phyloP scores from a whole-genome alignment of 2,888 invertebrate species.

The Watsonalla cultraria region DNA sequence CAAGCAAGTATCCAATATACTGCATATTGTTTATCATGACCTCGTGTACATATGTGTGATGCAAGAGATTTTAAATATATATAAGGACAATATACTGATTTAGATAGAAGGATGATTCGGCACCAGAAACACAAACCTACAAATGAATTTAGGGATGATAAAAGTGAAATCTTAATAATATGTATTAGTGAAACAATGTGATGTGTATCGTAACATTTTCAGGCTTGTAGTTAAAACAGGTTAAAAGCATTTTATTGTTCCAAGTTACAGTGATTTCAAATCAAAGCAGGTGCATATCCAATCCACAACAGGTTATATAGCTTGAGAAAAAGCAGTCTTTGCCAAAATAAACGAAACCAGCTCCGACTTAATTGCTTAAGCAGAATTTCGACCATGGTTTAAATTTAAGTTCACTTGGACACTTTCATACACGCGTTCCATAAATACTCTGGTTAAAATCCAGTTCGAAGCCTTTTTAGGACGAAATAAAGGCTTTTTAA shows the following conservation, averaged over 20 bases:
- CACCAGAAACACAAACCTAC: too few relatives aligned
- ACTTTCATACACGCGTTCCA: neutral
- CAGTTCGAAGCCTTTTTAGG: neutral
- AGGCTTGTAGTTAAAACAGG: too few relatives aligned
- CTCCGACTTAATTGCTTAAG: constrained; percentile 24
- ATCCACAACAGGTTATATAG: neutral
- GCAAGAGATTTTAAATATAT: too few relatives aligned
- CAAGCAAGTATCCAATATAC: too few relatives aligned
- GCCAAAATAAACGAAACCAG: constrained; percentile 13
- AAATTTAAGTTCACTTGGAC: neutral
- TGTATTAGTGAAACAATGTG: too few relatives aligned
- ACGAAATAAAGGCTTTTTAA: neutral
- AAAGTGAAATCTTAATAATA: too few relatives aligned
- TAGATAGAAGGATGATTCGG: too few relatives aligned
- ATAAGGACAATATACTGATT: too few relatives aligned
- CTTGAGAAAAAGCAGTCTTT: neutral
- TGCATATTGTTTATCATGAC: too few relatives aligned
- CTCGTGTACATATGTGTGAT: too few relatives aligned
- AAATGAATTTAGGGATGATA: too few relatives aligned
- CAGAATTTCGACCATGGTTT: constrained; percentile 20
- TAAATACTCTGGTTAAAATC: neutral
- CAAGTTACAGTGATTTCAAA: neutral
- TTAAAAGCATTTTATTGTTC: neutral
- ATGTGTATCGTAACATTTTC: too few relatives aligned
- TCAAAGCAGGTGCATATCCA: neutral